Evolutionary conservation across 2,113 vertebrate species (phyloP).

Genomic region (Hemichromis elongatus): DNA sequence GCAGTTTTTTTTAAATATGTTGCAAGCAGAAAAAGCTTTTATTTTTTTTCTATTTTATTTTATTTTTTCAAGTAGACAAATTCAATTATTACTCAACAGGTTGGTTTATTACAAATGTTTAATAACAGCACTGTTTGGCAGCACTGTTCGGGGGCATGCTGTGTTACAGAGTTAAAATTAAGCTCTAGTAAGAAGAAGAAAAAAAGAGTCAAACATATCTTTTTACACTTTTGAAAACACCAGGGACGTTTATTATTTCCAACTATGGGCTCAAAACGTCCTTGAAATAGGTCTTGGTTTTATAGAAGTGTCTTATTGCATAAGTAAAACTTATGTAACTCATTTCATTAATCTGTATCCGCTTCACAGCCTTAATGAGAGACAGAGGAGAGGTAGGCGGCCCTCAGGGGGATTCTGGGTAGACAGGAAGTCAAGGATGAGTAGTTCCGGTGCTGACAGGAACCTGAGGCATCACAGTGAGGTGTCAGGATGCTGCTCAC

Average conservation of each 20-base stretch:
- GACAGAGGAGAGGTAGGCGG: not conserved
- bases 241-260: not conserved
- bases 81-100: not conserved
- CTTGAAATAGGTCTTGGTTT: not conserved
- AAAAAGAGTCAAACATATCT: not conserved
- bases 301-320: not conserved
- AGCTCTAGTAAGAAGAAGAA: not conserved
- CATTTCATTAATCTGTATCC: not conserved
- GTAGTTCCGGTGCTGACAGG: constrained; percentile 20
- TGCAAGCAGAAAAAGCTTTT: not conserved
- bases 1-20: not conserved
- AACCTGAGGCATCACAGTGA: not conserved
- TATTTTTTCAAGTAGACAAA: not conserved
- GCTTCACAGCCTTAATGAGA: constrained; percentile 11
- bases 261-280: not conserved
- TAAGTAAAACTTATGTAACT: not conserved
- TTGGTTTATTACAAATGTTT: not conserved
- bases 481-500: not conserved
- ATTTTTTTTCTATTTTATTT: not conserved
- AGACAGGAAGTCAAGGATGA: constrained; percentile 43
- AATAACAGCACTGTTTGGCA: not conserved
- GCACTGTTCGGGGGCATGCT: not conserved
- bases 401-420: constrained; percentile 9
- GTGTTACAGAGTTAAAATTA: not conserved
- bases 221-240: not conserved